Base-by-base conservation (phyloP, 2,113 vertebrate genomes). In the Scomber colias region DNA sequence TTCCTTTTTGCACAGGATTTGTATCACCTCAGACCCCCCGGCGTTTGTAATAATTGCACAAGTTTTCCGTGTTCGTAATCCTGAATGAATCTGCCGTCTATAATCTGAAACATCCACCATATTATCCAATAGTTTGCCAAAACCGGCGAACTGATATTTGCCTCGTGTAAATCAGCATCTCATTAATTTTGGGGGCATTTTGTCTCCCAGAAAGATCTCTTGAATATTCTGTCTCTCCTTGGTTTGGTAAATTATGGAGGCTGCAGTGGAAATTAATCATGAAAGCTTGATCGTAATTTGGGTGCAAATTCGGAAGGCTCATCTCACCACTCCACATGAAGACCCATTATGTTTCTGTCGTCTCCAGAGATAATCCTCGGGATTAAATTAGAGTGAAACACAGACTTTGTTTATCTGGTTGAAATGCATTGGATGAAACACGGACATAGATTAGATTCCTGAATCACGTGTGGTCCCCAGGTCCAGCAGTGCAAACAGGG, bases 351-450 rank as follows among this genome's bases (percentile, higher is more conserved):
- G 56, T 69, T 74, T 72, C 68, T 31, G 50, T 76, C 54, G 2
- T 79, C 79, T 80, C 69, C 40, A 63, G 59, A 60, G 65, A 78
- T 80, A 69, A 88, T 68, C 59, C 65, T 44, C n/a, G 57, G 62
- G 76, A 88, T 84, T 86, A 76, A 81, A 84, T 86, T 55, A 81
- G 67, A 79, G 16, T 65, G 57, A 83, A 76, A 77, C 73, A 71
- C 45, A 45, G 56, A 19, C 16, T 81, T 71, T 54, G 65, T 85
- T 75, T 74, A 72, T 69, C 12, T 35, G 53, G 17, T 0, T 27
- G 56, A 56, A 71, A 75, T 53, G 59, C 11, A 63, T 30, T 19
- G 11, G 21, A 57, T 45, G 44, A 60, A 60, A 31, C 54, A 14
- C 13, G 57, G 21, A 75, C 15, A 35, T 40, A 27, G 56, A 79